Evolutionary conservation across 2,888 invertebrate genomes (phyloP).

Genomic region (Peribatodes rhomboidaria): DNA sequence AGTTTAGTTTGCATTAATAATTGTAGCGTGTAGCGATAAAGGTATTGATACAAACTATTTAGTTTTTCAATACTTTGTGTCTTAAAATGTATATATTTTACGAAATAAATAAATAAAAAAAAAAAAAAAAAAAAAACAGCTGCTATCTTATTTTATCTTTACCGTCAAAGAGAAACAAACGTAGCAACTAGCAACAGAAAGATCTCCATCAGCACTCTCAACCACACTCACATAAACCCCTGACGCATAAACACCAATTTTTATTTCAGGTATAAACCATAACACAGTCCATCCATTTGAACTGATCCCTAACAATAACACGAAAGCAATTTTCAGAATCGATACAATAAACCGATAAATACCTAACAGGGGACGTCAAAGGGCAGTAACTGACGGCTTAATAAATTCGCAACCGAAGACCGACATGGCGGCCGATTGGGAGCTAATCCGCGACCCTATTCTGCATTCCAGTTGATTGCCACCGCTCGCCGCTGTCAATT

Average conservation of each 20-base stretch:
- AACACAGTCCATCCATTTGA: constrained; percentile 11
- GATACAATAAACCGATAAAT: constrained; percentile 28
- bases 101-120: too few relatives aligned
- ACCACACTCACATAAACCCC: background rate
- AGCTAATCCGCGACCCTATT: constrained; percentile 48
- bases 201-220: too few relatives aligned
- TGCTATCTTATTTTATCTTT: too few relatives aligned
- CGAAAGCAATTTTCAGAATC: constrained; percentile 18
- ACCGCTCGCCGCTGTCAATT: constrained; percentile 26
- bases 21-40: too few relatives aligned
- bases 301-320: constrained; percentile 20
- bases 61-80: too few relatives aligned
- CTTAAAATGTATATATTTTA: too few relatives aligned
- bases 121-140: too few relatives aligned
- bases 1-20: too few relatives aligned
- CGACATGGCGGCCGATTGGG: constrained; percentile 42
- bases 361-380: constrained; percentile 23
- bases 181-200: too few relatives aligned
- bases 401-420: constrained; percentile 47
- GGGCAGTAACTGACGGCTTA: constrained; percentile 46
- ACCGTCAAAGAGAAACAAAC: background rate
- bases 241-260: too few relatives aligned
- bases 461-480: constrained; percentile 40
- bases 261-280: constrained; percentile 19
- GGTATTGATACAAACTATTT: too few relatives aligned